Conservation (phyloP, 2,797 vertebrate species). For the Lagothrix lagotricha region DNA sequence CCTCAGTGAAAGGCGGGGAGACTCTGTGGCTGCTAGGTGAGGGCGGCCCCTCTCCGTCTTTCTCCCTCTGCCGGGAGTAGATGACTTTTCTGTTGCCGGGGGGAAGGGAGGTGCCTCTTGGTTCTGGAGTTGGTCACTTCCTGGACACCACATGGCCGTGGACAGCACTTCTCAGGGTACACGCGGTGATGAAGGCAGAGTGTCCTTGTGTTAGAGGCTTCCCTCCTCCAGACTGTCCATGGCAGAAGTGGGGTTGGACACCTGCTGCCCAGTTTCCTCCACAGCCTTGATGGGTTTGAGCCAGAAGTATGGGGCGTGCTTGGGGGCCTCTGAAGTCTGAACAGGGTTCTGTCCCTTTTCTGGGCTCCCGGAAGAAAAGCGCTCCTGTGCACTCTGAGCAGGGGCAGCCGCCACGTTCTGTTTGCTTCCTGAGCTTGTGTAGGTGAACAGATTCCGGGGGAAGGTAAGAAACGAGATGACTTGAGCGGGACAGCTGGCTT, state of each 20-base stretch:
- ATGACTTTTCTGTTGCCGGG: not conserved
- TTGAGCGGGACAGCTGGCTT: not conserved
- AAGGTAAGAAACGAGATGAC: constrained; percentile 55
- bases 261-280: not conserved
- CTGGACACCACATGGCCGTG: not conserved
- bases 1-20: not conserved
- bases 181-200: not conserved
- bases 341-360: not conserved
- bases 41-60: not conserved
- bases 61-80: no score
- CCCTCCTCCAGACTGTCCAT: not conserved
- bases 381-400: constrained; percentile 75
- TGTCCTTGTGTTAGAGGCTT: not conserved
- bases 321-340: not conserved
- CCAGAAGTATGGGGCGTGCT: not conserved
- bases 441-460: constrained; percentile 68
- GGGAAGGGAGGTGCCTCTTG: not conserved
- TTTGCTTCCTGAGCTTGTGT: constrained; percentile 42
- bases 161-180: not conserved
- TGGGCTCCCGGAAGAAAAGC: constrained; percentile 71
- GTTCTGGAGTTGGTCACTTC: not conserved
- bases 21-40: not conserved
- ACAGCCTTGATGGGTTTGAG: not conserved
- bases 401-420: not conserved
- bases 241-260: not conserved